phyloP scores from a whole-genome alignment of 2,113 vertebrate genomes.

The Spilogale gracilis region DNA sequence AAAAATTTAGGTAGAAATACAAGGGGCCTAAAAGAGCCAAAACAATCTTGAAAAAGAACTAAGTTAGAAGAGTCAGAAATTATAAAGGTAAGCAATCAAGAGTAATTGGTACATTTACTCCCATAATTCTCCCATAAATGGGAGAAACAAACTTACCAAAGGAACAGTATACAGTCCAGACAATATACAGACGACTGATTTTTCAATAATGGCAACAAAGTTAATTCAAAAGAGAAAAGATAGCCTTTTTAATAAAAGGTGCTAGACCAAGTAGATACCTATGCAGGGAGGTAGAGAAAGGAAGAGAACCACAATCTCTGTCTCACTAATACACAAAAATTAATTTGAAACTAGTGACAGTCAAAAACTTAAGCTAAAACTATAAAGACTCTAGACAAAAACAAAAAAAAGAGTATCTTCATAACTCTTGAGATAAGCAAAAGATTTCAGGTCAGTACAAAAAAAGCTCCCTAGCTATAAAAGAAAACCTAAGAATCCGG shows the following conservation, averaged over 20 bases:
- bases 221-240: background rate
- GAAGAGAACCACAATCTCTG: background rate
- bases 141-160: background rate
- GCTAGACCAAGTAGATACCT: background rate
- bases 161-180: background rate
- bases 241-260: background rate
- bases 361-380: background rate
- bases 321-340: background rate
- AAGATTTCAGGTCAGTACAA: background rate
- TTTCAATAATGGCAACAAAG: background rate
- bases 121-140: no score
- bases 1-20: background rate
- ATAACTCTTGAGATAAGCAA: background rate
- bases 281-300: fast-evolving
- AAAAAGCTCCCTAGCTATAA: background rate
- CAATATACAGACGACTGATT: background rate
- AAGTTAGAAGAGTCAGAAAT: background rate
- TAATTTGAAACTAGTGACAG: background rate
- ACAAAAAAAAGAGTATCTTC: background rate
- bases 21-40: background rate
- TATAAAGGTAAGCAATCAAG: background rate
- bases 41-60: background rate
- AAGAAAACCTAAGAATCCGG: background rate
- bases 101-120: background rate
- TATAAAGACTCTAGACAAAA: background rate